Evolutionary conservation across 2,888 invertebrate species (phyloP), one percentile per base, ranked within the genome.

Genomic region (Baccha elongata): DNA sequence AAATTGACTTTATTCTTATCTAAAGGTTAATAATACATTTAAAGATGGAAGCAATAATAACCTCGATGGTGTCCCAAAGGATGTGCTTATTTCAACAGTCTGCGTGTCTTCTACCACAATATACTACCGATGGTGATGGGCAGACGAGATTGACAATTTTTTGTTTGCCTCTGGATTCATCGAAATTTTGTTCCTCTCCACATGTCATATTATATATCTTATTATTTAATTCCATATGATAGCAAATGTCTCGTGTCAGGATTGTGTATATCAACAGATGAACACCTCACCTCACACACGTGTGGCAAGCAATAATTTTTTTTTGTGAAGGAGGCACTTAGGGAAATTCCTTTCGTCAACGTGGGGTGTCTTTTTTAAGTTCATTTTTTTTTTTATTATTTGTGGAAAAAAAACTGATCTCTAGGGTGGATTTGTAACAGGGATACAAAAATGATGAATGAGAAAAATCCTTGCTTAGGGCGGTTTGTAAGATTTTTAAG

Each of bases 151-250:
- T 26, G 50, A 29, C 50, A 50, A 1, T 44, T 19, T 44, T 5
- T 23, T 26, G 21, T 21, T 11, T 48, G 6, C n/a, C n/a, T n/a
- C n/a, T n/a, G n/a, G n/a, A n/a, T n/a, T n/a, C n/a, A n/a, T n/a
- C n/a, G n/a, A n/a, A 23, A 23, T 23, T 23, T 23, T 23, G 5
- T 23, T 23, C 23, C 23, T 23, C 5, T 23, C 5, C 23, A 23
- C 21, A 11, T 19, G 23, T 15, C 17, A 10, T 7, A n/a, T 23
- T 8, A 1, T 37, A 15, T 74, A 32, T 64, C 58, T 37, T 75
- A 62, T 68, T 73, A 67, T 74, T 80, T 74, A 74, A 80, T 64
- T 74, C 64, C 69, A 65, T 80, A 68, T 80, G 68, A 74, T 74
- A 74, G 62, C 62, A 60, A 60, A 60, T 67, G 72, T 78, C 78